Base-by-base conservation (phyloP, 64 coral and sea anemone genomes). In the Hydrozoanthus tunicans region DNA sequence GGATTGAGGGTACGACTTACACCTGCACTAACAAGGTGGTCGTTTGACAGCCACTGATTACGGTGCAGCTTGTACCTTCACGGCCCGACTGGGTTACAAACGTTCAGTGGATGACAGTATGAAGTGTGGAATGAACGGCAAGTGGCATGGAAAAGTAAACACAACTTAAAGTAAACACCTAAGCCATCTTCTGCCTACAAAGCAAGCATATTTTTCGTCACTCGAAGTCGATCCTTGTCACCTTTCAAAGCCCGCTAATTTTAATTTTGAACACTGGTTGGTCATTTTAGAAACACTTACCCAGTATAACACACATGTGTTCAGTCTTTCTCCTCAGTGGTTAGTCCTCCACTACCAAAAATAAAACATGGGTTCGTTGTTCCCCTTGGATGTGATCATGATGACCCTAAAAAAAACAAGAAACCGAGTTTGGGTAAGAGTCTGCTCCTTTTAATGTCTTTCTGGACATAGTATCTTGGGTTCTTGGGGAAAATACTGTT, bases 1-100 rank as follows among this genome's bases (percentile, higher is more conserved):
- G 25, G 58, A 12, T 62, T 81, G 62, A 62, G 25, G 79, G 56
- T 61, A 27, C 56, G 9, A 26, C 8, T 3, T 17, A 81, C 7
- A 7, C 7, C 17, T 81, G 79, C 57, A 62, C 9, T 25, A 81
- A 81, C 59, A 81, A 61, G 58, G 79, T 23, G 56, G n/a, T 32
- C 58, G 79, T 27, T 58, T 81, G 4, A 8, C n/a, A 10, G 62
- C 32, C 79, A 23, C 25, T 5, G 58, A 81, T 62, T 81, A 82
- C 60, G 80, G 80, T 64, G 80, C 80, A 9, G 80, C 66, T 5
- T 82, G 80, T 52, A 14, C 25, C 7, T 82, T 64, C n/a, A 51
- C 59, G 60, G 60, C 53, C 8, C 8, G 7, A 65, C 9, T 12
- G 13, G 80, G 80, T 27, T 82, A 82, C 27, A 65, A 9, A 65